phyloP scores from a whole-genome alignment of 1,140 invertebrate genomes.

The Hylaeus volcanicus region DNA sequence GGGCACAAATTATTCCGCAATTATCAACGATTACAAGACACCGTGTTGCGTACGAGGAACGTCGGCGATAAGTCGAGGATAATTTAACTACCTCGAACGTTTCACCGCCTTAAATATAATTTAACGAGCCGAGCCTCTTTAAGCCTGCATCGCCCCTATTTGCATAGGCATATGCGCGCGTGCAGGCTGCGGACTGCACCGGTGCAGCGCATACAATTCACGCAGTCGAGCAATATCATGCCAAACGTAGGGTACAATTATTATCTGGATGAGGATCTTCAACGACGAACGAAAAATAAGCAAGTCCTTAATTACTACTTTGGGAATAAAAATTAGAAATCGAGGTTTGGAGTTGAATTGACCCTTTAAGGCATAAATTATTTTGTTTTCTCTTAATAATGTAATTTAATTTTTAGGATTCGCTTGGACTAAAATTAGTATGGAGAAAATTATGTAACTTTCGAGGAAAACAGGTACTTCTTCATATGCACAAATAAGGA shows the following conservation, averaged over 20 bases:
- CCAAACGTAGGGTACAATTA: neutral
- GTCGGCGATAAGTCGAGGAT: conserved; percentile 8
- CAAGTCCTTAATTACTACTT: too few relatives aligned
- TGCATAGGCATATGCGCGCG: conserved; percentile 19
- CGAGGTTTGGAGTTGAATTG: too few relatives aligned
- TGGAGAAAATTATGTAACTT: too few relatives aligned
- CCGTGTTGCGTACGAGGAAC: neutral
- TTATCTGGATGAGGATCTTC: too few relatives aligned
- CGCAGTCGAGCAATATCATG: neutral
- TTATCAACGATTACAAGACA: conserved; percentile 34
- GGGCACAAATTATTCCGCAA: conserved; percentile 19
- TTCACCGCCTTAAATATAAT: conserved; percentile 37
- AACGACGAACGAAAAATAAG: too few relatives aligned
- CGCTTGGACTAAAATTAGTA: too few relatives aligned
- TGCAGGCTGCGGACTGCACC: neutral
- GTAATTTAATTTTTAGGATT: too few relatives aligned
- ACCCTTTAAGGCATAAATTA: too few relatives aligned
- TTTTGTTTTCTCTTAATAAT: too few relatives aligned
- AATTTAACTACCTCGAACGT: conserved; percentile 28
- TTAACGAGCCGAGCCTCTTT: conserved; percentile 36
- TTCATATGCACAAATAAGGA: too few relatives aligned
- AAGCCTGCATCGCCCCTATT: conserved; percentile 9
- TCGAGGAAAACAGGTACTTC: too few relatives aligned
- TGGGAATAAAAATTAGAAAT: too few relatives aligned
- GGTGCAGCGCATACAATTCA: neutral